A percentile compares a stretch with the other conserved stretches of the same genome.
Conservation (phyloP, 2,113 vertebrate species). For the Sphaerodactylus townsendi region DNA sequence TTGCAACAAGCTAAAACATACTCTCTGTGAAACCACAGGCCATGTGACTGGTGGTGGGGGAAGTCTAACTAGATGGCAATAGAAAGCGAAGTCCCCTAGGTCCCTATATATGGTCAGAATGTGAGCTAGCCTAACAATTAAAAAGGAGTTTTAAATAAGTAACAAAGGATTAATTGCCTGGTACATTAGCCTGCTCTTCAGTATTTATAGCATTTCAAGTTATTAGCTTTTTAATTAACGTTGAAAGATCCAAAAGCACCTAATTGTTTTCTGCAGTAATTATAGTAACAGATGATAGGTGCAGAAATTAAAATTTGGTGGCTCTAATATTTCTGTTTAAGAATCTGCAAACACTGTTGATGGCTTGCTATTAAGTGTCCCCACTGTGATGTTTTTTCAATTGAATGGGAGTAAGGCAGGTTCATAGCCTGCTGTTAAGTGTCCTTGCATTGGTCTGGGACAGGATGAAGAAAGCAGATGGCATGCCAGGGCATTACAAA, state of each 20-base stretch:
- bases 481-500: conserved; percentile 46
- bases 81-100: neutral
- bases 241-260: conserved; percentile 66
- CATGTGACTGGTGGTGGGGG: rapidly evolving
- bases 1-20: neutral
- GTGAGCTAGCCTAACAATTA: conserved; percentile 9
- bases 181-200: conserved; percentile 41
- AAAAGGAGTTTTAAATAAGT: conserved; percentile 48
- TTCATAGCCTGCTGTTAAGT: conserved; percentile 58
- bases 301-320: conserved; percentile 70
- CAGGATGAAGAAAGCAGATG: conserved; percentile 59
- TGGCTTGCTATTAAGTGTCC: conserved; percentile 70
- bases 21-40: neutral
- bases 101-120: neutral
- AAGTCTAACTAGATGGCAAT: neutral
- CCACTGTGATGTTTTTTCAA: conserved; percentile 67
- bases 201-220: conserved; percentile 70
- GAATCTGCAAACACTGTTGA: conserved; percentile 66
- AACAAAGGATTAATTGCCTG: conserved; percentile 60
- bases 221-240: conserved; percentile 79
- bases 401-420: conserved; percentile 50
- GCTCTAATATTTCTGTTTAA: conserved; percentile 67
- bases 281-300: conserved; percentile 71
- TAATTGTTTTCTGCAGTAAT: conserved; percentile 67
- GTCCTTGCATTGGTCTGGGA: conserved; percentile 61